Evolutionary conservation across 1,140 invertebrate genomes (phyloP), one percentile per base, ranked within the genome.

Genomic region (Tetraneura akinire): DNA sequence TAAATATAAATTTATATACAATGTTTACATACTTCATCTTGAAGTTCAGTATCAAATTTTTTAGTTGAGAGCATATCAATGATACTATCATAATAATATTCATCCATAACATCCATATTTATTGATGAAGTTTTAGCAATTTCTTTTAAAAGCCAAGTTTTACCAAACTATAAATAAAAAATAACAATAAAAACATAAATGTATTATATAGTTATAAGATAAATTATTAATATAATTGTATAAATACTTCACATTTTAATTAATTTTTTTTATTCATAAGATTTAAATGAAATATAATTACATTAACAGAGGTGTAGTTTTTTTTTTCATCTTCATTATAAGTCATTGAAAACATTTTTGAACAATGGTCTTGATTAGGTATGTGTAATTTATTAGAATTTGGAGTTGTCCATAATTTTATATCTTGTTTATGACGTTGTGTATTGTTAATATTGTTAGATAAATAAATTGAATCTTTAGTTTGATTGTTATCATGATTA

Each of bases 301-400:
- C 74, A 18, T 78, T 78, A 62, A 14, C 3, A 26, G 37, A 18
- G 5, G 14, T 57, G 16, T 26, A 6, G 16, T 16, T 57, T 74
- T 9, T 74, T 26, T 1, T 76, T 78, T 78, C 23, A 47, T 62
- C 74, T 47, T 37, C 21, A n/a, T 78, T 78, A 47, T 78, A 78
- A 23, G 32, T n/a, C 74, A 78, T 78, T 1, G 74, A 62, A 6
- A 78, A 78, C 26, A 13, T 78, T 21, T 78, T 78, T 45, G 21
- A 62, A 45, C n/a, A 21, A 45, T 60, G 29, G 18, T 78, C 16
- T 0, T 1, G 16, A 60, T 18, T 45, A 45, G 74, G 55, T 78
- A n/a, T n/a, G n/a, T n/a, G n/a, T n/a, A 78, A 78, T 29, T 78
- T 78, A 26, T n/a, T 55, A 62, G 62, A 78, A 62, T 78, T 29